A percentile compares a stretch with the other conserved stretches of the same genome.
These are phyloP conservation scores for Microctonus hyperodae DNA, from an alignment of 2,888 invertebrate species.

Conservation along the genomic window DNA sequence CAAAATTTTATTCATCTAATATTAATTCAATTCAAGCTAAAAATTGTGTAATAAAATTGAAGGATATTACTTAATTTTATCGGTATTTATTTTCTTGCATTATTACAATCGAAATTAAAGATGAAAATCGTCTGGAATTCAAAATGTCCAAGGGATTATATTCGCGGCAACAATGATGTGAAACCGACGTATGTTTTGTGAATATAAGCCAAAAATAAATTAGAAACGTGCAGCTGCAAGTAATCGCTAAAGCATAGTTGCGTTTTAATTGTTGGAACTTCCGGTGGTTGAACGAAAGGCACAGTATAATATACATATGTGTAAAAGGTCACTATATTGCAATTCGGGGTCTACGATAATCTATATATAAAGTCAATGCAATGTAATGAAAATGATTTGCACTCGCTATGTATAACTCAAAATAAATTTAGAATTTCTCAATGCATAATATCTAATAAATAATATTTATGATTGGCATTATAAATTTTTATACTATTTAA, in stretches of 20 bases:
- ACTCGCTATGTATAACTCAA: neutral
- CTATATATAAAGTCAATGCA: conserved; percentile 39
- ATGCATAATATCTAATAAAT: neutral
- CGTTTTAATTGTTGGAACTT: conserved; percentile 49
- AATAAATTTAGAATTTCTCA: neutral
- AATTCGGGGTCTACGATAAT: conserved; percentile 27
- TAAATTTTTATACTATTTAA: neutral
- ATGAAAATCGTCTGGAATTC: neutral
- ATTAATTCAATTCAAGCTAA: neutral
- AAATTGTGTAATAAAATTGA: neutral
- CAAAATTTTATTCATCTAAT: too few relatives aligned
- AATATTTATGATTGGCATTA: neutral
- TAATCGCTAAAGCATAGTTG: conserved; percentile 12
- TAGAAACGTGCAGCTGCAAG: conserved; percentile 21
- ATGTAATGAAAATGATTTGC: neutral
- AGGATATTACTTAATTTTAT: neutral
- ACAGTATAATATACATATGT: conserved; percentile 17
- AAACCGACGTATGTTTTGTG: neutral
- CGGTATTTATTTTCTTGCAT: neutral
- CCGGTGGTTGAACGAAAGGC: conserved; percentile 37
- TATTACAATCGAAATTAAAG: neutral
- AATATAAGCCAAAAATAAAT: conserved; percentile 8
- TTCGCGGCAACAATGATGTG: neutral
- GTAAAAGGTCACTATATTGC: conserved; percentile 42
- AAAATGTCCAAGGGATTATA: neutral